Percentiles rank a stretch among this genome's conserved stretches.
Conservation (phyloP, 2,888 invertebrate species). For the Meiosimyza decipiens region DNA sequence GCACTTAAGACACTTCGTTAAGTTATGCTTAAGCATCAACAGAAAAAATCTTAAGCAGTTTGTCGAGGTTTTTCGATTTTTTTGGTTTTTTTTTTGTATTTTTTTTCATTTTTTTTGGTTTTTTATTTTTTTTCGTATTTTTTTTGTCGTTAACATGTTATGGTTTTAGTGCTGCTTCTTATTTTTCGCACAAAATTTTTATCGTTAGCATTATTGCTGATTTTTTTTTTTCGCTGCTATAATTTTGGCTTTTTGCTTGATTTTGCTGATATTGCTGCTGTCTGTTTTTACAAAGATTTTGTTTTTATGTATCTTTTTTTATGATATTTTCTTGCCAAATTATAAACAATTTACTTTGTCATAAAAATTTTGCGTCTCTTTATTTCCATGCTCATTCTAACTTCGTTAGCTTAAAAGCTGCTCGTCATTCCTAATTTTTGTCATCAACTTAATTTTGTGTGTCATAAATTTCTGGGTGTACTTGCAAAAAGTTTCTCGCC, state of each 20-base stretch:
- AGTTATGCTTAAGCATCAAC: too few relatives aligned
- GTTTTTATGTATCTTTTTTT: not conserved
- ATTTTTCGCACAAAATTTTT: not conserved
- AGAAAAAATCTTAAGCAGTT: too few relatives aligned
- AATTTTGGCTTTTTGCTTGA: constrained; percentile 1
- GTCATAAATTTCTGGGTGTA: too few relatives aligned
- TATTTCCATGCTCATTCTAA: too few relatives aligned
- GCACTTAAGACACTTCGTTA: too few relatives aligned
- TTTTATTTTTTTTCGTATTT: not conserved
- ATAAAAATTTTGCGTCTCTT: not conserved
- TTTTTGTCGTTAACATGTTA: too few relatives aligned
- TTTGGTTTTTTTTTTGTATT: not conserved
- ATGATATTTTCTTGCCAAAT: not conserved
- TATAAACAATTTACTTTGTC: not conserved
- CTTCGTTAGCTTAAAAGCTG: too few relatives aligned
- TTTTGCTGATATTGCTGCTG: not conserved
- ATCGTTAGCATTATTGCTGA: not conserved
- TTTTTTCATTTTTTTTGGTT: not conserved
- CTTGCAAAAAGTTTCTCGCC: too few relatives aligned
- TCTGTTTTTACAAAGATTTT: not conserved
- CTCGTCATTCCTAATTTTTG: too few relatives aligned
- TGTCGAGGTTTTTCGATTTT: too few relatives aligned
- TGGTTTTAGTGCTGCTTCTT: not conserved
- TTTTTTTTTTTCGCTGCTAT: not conserved
- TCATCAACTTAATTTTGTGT: too few relatives aligned